Evolutionary conservation across 2,888 invertebrate species (phyloP), one percentile per base, ranked within the genome.

Genomic region (Parnassius orleans): DNA sequence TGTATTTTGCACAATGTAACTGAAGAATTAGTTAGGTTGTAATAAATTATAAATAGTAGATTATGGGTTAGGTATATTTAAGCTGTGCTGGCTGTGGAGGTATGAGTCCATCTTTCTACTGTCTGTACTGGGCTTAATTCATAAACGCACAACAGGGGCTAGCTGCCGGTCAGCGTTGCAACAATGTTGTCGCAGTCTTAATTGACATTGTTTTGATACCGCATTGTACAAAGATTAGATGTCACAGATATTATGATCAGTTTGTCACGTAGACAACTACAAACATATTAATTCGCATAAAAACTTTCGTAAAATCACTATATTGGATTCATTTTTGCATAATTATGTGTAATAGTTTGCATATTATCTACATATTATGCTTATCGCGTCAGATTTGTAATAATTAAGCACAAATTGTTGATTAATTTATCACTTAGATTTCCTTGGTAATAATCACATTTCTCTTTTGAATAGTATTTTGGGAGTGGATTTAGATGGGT

Each of bases 31-130:
- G 87, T 85, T 88, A 89, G 88, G 87, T 81, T 77, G 82, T 86
- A 83, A 85, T 83, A 83, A 88, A 86, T 86, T 86, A 84, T 86
- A 83, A 84, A 84, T 81, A 80, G 79, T 86, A 86, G 83, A 80
- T 72, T 86, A 84, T 78, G 72, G 79, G 77, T 80, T 78, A 78
- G 77, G 66, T 78, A 76, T 72, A 77, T 72, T 72, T 72, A 66
- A 70, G 77, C 76, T 74, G 75, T 75, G 79, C 75, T 73, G 79
- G 71, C 74, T 69, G 74, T 61, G 69, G 63, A 63, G 60, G 63
- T 65, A 61, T 60, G 65, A 66, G 64, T 53, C 64, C 52, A 53
- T 46, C 56, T 61, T 59, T 56, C 57, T 58, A 58, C 47, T 58
- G 57, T 52, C 61, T 42, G 33, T 52, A 52, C 19, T 51, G 57